A percentile compares a stretch with the other conserved stretches of the same genome.
Conservation (phyloP, 23 tunicate species). For the Botrylloides violaceus region DNA sequence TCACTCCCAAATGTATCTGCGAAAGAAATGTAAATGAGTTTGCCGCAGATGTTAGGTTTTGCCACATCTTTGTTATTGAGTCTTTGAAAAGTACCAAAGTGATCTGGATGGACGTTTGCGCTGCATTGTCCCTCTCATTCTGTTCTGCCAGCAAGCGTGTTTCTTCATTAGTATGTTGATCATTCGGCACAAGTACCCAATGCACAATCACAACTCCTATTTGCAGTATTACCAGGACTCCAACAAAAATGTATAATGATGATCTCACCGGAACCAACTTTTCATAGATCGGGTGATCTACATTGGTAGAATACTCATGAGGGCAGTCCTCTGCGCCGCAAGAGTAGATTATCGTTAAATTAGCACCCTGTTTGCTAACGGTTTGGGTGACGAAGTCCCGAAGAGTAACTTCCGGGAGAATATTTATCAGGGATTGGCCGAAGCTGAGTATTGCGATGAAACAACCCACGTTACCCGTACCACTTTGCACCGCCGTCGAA, state of each 20-base stretch:
- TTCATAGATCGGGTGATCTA: background rate
- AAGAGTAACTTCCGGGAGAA: background rate
- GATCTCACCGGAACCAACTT: background rate
- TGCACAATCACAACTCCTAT: background rate
- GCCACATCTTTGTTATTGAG: background rate
- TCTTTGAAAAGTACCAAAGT: background rate
- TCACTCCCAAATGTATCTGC: background rate
- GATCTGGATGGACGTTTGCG: background rate
- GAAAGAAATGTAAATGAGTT: background rate
- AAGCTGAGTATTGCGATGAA: background rate
- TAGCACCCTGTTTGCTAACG: background rate
- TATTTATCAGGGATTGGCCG: background rate
- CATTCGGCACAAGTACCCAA: background rate
- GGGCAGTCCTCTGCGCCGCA: background rate
- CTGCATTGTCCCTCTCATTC: background rate
- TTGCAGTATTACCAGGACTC: background rate
- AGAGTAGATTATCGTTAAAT: background rate
- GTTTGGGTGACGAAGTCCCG: background rate
- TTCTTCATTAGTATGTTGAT: too few relatives aligned
- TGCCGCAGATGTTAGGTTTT: background rate
- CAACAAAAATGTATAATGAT: background rate
- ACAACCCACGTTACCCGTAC: background rate
- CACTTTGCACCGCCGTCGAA: background rate
- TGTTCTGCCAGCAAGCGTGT: background rate
- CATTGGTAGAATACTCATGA: background rate